Evolutionary conservation across 2,797 vertebrate species (phyloP).

Genomic region (Myotis daubentonii): DNA sequence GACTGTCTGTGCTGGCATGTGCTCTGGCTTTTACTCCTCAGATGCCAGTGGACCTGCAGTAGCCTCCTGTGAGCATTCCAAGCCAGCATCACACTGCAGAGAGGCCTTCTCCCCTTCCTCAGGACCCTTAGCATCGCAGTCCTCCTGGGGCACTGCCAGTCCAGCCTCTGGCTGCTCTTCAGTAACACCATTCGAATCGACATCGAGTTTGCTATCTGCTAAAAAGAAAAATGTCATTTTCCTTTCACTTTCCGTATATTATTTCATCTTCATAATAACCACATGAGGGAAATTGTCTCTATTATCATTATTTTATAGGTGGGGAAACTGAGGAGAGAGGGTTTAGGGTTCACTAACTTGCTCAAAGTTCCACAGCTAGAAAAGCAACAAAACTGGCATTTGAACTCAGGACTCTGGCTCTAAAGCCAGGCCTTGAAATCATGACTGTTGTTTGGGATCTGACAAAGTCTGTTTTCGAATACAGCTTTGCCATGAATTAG

Average conservation of each 20-base stretch:
- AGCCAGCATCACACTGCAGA: neutral
- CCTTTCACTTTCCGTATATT: neutral
- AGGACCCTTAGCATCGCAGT: conserved; percentile 8
- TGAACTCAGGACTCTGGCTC: neutral
- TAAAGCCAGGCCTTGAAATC: neutral
- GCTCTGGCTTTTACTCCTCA: conserved; percentile 78
- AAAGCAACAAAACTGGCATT: neutral
- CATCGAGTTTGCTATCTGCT: conserved; percentile 73
- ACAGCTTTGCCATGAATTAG: neutral
- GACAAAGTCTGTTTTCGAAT: neutral
- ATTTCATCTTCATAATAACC: neutral
- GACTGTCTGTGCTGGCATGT: rapidly evolving
- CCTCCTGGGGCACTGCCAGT: conserved; percentile 50
- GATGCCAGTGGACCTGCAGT: conserved; percentile 68
- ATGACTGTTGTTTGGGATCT: neutral
- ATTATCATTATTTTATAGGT: neutral
- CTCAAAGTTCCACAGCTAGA: neutral
- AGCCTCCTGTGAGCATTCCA: conserved; percentile 39
- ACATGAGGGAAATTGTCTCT: neutral
- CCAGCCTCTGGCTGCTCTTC: conserved; percentile 72
- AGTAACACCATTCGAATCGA: conserved; percentile 65
- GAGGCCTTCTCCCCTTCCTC: conserved; percentile 63
- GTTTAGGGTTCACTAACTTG: neutral
- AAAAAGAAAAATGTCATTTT: conserved; percentile 41
- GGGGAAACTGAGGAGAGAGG: neutral